Conservation (phyloP, 2,113 vertebrate genomes). For the Oryzias woworae region DNA sequence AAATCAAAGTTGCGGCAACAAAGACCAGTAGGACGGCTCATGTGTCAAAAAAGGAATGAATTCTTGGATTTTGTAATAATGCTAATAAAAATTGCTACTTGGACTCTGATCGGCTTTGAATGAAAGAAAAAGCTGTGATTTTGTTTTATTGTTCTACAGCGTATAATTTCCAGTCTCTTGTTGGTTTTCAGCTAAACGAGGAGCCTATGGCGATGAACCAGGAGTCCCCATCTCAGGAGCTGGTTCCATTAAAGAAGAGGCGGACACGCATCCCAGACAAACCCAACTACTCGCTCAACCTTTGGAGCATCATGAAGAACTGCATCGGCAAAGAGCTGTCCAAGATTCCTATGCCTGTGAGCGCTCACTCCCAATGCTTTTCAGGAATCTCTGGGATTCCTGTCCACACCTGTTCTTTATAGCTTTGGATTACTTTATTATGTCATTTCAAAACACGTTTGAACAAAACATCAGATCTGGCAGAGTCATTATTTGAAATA, state of each 20-base stretch:
- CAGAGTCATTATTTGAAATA: no score
- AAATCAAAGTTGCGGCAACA: no score
- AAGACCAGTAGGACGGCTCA: no score
- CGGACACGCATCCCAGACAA: slow-evolving; percentile 89
- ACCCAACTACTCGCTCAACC: slow-evolving; percentile 93
- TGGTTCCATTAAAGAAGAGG: slow-evolving; percentile 81
- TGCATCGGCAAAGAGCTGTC: slow-evolving; percentile 95
- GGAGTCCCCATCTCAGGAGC: slow-evolving; percentile 74
- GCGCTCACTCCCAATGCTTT: slow-evolving; percentile 17
- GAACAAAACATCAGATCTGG: no score
- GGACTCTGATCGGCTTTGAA: not conserved
- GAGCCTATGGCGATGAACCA: slow-evolving; percentile 76
- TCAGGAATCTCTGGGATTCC: not conserved
- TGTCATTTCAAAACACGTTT: no score
- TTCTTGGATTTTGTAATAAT: no score
- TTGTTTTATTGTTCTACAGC: not conserved
- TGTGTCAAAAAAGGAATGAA: no score
- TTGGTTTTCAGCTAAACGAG: slow-evolving; percentile 80
- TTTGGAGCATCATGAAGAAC: slow-evolving; percentile 98
- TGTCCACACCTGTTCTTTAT: no score
- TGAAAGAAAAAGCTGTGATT: not conserved
- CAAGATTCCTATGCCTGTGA: slow-evolving; percentile 95
- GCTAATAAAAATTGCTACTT: no score
- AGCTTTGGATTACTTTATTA: no score
- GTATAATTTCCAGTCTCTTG: not conserved